A percentile compares a stretch with the other conserved stretches of the same genome.
Conservation (phyloP, 2,113 vertebrate species). For the Oreocharis arfaki region DNA sequence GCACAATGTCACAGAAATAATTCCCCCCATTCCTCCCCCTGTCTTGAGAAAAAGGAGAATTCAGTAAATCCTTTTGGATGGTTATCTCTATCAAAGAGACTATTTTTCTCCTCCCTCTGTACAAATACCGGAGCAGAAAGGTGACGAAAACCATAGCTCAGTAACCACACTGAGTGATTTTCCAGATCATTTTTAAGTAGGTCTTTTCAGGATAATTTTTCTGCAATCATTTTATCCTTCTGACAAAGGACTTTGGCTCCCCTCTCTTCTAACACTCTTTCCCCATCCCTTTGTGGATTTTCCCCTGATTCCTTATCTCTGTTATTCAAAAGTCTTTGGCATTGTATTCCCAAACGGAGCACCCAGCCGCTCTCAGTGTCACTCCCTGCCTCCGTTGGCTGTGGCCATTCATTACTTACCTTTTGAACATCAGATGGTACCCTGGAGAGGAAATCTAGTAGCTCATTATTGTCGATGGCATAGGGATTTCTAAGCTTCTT, state of each 20-base stretch:
- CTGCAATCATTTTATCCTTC: constrained; percentile 52
- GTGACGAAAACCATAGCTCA: neutral
- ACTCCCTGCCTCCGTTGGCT: neutral
- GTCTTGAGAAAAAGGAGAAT: constrained; percentile 13
- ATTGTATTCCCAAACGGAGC: neutral
- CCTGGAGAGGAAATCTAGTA: constrained; percentile 97
- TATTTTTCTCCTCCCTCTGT: constrained; percentile 20
- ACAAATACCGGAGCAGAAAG: constrained; percentile 30
- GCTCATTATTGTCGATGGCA: constrained; percentile 88
- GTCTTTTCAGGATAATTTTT: constrained; percentile 64
- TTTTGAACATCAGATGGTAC: constrained; percentile 97
- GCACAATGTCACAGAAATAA: constrained; percentile 49
- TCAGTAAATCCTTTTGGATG: neutral
- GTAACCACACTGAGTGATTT: constrained; percentile 19
- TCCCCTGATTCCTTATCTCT: constrained; percentile 26
- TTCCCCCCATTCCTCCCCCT: neutral
- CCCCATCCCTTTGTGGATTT: constrained; percentile 31
- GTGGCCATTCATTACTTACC: constrained; percentile 75
- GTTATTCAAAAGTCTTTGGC: constrained; percentile 11
- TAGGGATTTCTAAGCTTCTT: constrained; percentile 95
- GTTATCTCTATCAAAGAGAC: neutral
- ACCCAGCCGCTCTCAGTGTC: neutral
- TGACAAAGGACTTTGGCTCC: constrained; percentile 44
- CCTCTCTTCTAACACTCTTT: neutral
- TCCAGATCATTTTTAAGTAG: constrained; percentile 57